phyloP scores from a whole-genome alignment of 2,888 invertebrate species.

The Drosophila phalerata region DNA sequence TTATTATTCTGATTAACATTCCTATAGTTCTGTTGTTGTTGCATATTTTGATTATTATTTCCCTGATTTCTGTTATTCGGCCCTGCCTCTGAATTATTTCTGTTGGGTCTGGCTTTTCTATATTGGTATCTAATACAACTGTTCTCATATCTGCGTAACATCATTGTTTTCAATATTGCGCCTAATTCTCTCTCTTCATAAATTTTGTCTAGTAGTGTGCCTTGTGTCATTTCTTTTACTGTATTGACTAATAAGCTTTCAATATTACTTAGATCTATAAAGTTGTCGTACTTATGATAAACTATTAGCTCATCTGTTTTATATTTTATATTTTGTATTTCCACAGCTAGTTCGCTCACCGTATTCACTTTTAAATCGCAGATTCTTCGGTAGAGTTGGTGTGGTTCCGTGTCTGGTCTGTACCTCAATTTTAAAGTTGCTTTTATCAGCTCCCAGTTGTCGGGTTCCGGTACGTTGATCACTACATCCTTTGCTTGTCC shows the following conservation, averaged over 20 bases:
- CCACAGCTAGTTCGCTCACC: background rate
- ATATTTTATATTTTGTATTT: conserved; percentile 2
- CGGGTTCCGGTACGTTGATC: too few relatives aligned
- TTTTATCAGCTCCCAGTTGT: too few relatives aligned
- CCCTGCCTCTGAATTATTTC: conserved; percentile 1
- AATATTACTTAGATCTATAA: conserved; percentile 2
- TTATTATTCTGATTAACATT: conserved; percentile 3
- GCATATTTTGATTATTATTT: background rate
- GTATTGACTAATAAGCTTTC: conserved; percentile 3
- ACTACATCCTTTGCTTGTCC: too few relatives aligned
- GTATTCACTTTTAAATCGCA: too few relatives aligned
- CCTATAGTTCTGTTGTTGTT: conserved; percentile 4
- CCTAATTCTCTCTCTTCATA: conserved; percentile 7
- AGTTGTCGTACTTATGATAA: conserved; percentile 4
- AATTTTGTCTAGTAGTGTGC: conserved; percentile 4
- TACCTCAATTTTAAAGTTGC: too few relatives aligned
- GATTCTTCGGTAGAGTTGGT: too few relatives aligned
- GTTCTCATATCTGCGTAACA: background rate
- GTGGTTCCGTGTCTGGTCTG: too few relatives aligned
- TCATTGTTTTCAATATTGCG: background rate
- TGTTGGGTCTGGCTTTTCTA: conserved; percentile 2
- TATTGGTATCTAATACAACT: background rate
- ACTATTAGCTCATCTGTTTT: conserved; percentile 2
- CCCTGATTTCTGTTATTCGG: conserved; percentile 1
- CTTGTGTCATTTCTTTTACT: conserved; percentile 9